Evolutionary conservation across 2,888 invertebrate genomes (phyloP).

Genomic region (Agrypnus murinus): DNA sequence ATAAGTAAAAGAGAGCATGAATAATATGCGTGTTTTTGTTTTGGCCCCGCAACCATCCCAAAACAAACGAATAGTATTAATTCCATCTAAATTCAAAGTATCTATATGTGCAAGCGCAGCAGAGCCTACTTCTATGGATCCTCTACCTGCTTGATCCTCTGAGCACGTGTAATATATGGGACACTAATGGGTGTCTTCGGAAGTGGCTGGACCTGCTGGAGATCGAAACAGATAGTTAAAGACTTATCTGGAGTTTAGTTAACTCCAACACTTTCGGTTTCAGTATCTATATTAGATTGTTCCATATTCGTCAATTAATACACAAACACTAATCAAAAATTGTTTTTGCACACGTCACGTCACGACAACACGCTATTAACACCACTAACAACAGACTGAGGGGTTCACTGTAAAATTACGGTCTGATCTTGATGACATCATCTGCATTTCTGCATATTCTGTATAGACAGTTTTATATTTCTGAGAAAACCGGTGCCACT

Average conservation of each 20-base stretch:
- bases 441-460: no score
- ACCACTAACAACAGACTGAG: no score
- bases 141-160: slow-evolving; percentile 39
- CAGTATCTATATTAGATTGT: no score
- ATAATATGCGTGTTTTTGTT: slow-evolving; percentile 36
- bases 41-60: slow-evolving; percentile 36
- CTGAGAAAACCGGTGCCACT: no score
- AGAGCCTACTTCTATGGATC: slow-evolving; percentile 38
- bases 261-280: no score
- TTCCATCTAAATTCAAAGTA: background rate
- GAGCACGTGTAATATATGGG: slow-evolving; percentile 50
- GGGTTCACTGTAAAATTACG: no score
- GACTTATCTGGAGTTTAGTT: slow-evolving; percentile 30
- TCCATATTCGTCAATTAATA: no score
- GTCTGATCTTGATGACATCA: no score
- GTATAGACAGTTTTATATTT: no score
- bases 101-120: slow-evolving; percentile 35
- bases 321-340: no score
- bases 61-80: slow-evolving; percentile 20
- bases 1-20: slow-evolving; percentile 26
- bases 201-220: slow-evolving; percentile 47
- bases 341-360: no score
- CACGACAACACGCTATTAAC: no score
- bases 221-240: slow-evolving; percentile 39
- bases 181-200: slow-evolving; percentile 34